Percentiles rank a stretch among this genome's conserved stretches.
Conservation (phyloP, 2,888 invertebrate species). For the Gerris lacustris region DNA sequence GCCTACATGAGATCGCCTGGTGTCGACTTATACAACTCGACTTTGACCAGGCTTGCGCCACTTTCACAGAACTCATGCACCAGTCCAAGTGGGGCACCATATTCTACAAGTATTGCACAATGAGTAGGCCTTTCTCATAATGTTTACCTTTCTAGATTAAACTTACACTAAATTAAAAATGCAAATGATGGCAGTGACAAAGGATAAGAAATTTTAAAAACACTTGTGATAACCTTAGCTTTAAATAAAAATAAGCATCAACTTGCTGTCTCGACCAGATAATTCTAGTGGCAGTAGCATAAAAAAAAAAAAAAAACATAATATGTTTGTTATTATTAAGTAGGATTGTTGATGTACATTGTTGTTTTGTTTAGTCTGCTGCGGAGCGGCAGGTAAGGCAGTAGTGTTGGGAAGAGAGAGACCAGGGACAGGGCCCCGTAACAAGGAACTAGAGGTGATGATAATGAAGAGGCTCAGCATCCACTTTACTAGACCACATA, state of each 20-base stretch:
- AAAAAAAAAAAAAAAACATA: too few relatives aligned
- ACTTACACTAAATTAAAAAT: too few relatives aligned
- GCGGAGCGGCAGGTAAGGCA: slow-evolving; percentile 16
- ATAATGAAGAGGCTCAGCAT: slow-evolving; percentile 21
- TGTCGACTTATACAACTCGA: slow-evolving; percentile 50
- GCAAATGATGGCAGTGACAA: background rate
- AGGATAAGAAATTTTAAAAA: too few relatives aligned
- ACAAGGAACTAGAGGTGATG: slow-evolving; percentile 27
- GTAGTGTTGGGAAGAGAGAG: background rate
- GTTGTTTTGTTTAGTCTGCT: slow-evolving; percentile 16
- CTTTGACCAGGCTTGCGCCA: slow-evolving; percentile 42
- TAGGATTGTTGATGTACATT: too few relatives aligned
- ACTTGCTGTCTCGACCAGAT: too few relatives aligned
- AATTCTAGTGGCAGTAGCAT: too few relatives aligned
- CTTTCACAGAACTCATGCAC: slow-evolving; percentile 44
- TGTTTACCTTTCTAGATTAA: background rate
- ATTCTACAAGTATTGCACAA: slow-evolving; percentile 52
- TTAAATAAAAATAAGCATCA: too few relatives aligned
- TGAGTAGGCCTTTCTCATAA: slow-evolving; percentile 34
- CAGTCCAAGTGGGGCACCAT: slow-evolving; percentile 53
- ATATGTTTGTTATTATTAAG: too few relatives aligned
- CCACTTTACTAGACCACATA: slow-evolving; percentile 25
- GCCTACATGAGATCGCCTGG: slow-evolving; percentile 54
- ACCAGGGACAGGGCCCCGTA: background rate
- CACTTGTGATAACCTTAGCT: too few relatives aligned